A percentile compares a stretch with the other conserved stretches of the same genome.
Conservation (phyloP, 2,113 vertebrate species). For the Corydoras maculifer region DNA sequence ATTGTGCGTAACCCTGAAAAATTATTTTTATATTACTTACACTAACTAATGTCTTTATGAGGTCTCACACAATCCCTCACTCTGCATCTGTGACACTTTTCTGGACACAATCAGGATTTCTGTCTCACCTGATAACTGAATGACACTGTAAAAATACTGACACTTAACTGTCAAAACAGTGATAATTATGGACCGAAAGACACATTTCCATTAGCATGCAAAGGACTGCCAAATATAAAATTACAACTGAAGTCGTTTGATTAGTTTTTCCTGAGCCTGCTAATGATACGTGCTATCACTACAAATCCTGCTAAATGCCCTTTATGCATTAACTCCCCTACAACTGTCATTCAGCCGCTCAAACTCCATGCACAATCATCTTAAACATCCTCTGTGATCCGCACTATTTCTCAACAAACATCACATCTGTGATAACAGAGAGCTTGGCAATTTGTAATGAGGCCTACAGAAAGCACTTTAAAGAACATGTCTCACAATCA, state of each 20-base stretch:
- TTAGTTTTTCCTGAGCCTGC: slow-evolving; percentile 35
- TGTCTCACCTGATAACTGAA: neutral
- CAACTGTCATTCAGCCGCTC: slow-evolving; percentile 14
- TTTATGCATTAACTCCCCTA: slow-evolving; percentile 32
- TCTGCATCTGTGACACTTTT: neutral
- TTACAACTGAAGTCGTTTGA: slow-evolving; percentile 40
- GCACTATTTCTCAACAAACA: slow-evolving; percentile 18
- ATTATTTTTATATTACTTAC: too few species aligned
- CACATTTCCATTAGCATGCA: slow-evolving; percentile 30
- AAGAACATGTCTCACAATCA: slow-evolving; percentile 39
- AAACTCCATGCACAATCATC: slow-evolving; percentile 2
- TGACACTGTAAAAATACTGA: slow-evolving; percentile 3
- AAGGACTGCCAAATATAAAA: slow-evolving; percentile 37
- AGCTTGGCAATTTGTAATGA: slow-evolving; percentile 23
- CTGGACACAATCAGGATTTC: neutral
- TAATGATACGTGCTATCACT: slow-evolving; percentile 33
- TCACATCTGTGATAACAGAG: slow-evolving; percentile 19
- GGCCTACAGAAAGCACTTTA: slow-evolving; percentile 35
- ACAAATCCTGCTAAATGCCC: slow-evolving; percentile 31
- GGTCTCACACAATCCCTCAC: too few species aligned
- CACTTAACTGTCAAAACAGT: neutral
- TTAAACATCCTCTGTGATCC: neutral
- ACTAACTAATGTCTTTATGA: too few species aligned
- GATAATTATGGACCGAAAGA: neutral
- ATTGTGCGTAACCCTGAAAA: too few species aligned